Evolutionary conservation across 1,140 invertebrate species (phyloP), one percentile per base, ranked within the genome.

Genomic region (Trichonephila inaurata): DNA sequence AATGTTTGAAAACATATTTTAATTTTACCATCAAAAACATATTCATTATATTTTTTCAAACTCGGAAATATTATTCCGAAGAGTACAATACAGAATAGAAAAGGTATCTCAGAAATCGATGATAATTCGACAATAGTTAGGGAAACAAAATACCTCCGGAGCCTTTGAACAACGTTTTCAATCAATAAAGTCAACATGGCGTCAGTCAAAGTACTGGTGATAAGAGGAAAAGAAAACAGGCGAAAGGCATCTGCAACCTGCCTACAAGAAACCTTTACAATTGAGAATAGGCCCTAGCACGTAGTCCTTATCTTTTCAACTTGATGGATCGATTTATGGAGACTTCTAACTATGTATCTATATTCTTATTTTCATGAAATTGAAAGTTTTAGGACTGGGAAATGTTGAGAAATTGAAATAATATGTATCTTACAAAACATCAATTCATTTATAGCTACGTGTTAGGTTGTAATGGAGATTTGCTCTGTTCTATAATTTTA

Each of bases 141-240:
- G 87, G 64, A 69, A 89, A 89, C 64, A 72, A 69, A 89, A 69
- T 89, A 89, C 62, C 33, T 89, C 64, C 62, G 87, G 87, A 69
- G 64, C 44, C 64, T 89, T 87, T 69, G 87, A 89, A 89, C 62
- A 89, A 89, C 24, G 62, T 72, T 89, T 89, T 89, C 87, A 89
- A 89, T 89, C 87, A 89, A 89, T 89, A 89, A 72, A 89, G 87
- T 89, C 87, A 89, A 89, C 87, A 89, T 89, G 87, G 87, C 87
- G 87, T 89, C 87, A 89, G 87, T 89, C 87, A 89, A 89, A 89
- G 62, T 72, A 72, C 28, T 69, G 87, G 62, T 69, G 87, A 89
- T 72, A 72, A 89, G 87, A 72, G 19, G 64, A 58, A 58, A 51
- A 72, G 21, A 58, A 72, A 89, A 89, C 69, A 87, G 85, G 28